Evolutionary conservation across 2,888 invertebrate species (phyloP).

Genomic region (Diaprepes abbreviatus): DNA sequence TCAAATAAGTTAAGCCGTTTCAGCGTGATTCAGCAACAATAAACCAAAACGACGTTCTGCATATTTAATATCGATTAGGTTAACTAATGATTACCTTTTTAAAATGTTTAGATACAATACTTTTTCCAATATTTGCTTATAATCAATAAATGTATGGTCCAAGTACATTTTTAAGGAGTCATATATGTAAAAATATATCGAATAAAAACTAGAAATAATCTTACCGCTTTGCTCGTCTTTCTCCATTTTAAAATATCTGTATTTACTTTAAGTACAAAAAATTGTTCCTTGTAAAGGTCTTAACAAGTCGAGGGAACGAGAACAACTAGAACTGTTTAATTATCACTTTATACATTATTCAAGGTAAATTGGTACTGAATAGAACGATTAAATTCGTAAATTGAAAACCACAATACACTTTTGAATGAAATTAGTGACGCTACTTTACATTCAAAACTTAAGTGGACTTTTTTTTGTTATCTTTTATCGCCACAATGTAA

Average conservation of each 20-base stretch:
- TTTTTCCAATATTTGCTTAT: no score
- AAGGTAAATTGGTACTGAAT: slow-evolving; percentile 8
- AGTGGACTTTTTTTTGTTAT: background rate
- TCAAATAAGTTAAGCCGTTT: no score
- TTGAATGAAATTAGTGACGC: background rate
- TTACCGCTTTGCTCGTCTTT: background rate
- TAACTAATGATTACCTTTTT: no score
- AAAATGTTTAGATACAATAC: no score
- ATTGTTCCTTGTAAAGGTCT: background rate
- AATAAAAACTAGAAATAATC: background rate
- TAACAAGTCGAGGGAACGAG: background rate
- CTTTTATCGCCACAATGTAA: no score
- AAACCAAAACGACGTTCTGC: background rate
- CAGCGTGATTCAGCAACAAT: no score
- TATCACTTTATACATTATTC: background rate
- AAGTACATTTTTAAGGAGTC: no score
- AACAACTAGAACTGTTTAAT: background rate
- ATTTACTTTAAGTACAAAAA: background rate
- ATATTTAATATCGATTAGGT: no score
- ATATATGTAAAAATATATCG: no score
- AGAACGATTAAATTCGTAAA: background rate
- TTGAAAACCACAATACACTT: slow-evolving; percentile 3
- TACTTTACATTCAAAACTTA: background rate
- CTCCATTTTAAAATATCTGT: slow-evolving; percentile 3
- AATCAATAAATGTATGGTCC: no score